Evolutionary conservation across 2,888 invertebrate species (phyloP).

Genomic region (Branchipolynoe longqiensis): DNA sequence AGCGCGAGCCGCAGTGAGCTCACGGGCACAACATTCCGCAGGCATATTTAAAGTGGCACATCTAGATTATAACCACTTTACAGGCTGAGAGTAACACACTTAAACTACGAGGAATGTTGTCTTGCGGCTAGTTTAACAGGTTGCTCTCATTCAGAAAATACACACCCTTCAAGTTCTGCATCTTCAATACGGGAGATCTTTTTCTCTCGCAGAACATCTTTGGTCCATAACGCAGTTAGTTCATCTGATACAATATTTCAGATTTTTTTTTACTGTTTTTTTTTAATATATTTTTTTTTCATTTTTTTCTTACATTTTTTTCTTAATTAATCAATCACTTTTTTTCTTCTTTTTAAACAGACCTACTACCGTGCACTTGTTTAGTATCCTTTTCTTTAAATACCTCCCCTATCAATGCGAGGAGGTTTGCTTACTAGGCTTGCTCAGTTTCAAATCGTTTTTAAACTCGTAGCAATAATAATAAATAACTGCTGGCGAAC

Average conservation of each 20-base stretch:
- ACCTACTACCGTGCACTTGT: no score
- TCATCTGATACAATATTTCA: no score
- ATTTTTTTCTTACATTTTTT: not conserved
- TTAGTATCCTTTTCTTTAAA: no score
- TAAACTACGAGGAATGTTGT: constrained; percentile 38
- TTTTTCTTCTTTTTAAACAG: no score
- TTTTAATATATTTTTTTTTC: not conserved
- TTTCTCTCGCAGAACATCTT: constrained; percentile 14
- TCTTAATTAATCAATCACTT: not conserved
- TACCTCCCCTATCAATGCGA: not conserved
- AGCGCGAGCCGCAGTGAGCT: not conserved
- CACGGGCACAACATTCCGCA: constrained; percentile 24
- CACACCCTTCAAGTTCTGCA: not conserved
- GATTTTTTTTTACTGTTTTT: constrained; percentile 11
- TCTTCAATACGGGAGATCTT: constrained; percentile 33
- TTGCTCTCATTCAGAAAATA: constrained; percentile 1
- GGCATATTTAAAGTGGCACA: constrained; percentile 10
- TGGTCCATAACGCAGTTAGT: constrained; percentile 14
- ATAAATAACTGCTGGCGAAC: constrained; percentile 7
- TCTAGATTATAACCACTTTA: constrained; percentile 3
- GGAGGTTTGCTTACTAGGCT: constrained; percentile 35
- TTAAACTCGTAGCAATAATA: constrained; percentile 7
- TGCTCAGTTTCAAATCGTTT: constrained; percentile 22
- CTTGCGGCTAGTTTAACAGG: constrained; percentile 20
- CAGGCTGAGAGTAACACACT: not conserved